Base-by-base conservation (phyloP, 2,113 vertebrate species). In the Sebastes fasciatus region DNA sequence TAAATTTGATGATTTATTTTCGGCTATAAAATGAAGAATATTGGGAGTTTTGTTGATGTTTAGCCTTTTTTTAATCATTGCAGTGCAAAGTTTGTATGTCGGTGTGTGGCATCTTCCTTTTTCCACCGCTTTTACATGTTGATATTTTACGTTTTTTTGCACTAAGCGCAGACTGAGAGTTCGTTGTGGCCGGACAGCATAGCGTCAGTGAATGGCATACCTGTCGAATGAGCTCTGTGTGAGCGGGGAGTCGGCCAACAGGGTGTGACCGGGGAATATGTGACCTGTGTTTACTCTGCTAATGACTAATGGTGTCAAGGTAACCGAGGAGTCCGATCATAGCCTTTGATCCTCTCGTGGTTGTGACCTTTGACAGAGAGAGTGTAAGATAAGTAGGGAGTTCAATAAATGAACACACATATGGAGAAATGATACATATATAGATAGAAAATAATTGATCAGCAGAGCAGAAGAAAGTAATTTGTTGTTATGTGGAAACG, bases 221-320 rank as follows among this genome's bases (percentile, higher is more conserved):
- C 89, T 88, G 86, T 78, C 21, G 34, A 86, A 67, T 90, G 85
- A 82, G 54, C 63, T 54, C 61, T 84, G 73, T 70, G 66, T 71
- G 70, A 80, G 51, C 40, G 42, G 74, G 67, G 71, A 88, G 74
- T 82, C 21, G 58, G 72, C 80, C 80, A 83, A 58, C 77, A 79
- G 91, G 89, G 92, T 89, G 92, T 84, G 84, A 84, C 82, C 55
- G 16, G n/a, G 83, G 83, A 82, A 85, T 84, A 81, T 70, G 79
- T 83, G 82, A 89, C 4, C 78, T 61, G 73, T 86, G 89, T 93
- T 91, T 89, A 83, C 85, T 81, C 79, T 89, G 88, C 79, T 91
- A 86, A 91, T 91, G 85, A 90, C 85, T 89, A 86, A 86, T 92
- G 80, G 88, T 91, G 87, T 89, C 89, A 90, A 90, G 86, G 87